Conservation (phyloP, 2,888 invertebrate species). For the Chironomus tentans region DNA sequence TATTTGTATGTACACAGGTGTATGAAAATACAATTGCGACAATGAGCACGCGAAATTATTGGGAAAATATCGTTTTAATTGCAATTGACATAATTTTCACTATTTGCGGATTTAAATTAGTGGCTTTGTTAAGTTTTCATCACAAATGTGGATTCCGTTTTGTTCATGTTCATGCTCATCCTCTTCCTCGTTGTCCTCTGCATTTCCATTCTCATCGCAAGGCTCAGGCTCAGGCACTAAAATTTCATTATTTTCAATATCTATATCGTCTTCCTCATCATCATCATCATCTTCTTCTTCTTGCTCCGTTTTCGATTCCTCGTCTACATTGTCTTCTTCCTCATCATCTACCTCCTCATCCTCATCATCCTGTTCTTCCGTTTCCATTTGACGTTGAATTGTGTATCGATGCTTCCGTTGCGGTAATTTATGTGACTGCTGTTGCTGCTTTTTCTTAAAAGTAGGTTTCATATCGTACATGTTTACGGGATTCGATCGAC, state of each 20-base stretch:
- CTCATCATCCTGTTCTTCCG: neutral
- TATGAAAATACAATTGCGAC: neutral
- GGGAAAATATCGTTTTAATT: neutral
- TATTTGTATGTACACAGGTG: neutral
- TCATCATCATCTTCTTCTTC: neutral
- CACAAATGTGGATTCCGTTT: neutral
- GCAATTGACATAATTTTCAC: slow-evolving; percentile 12
- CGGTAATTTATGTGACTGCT: neutral
- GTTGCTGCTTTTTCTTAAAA: neutral
- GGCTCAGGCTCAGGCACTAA: too few relatives aligned
- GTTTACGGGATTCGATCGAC: slow-evolving; percentile 10
- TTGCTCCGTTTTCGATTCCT: neutral
- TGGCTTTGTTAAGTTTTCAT: neutral
- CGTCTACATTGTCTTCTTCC: neutral
- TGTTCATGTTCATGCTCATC: neutral
- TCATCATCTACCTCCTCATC: neutral
- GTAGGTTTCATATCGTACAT: slow-evolving; percentile 14
- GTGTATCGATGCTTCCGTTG: neutral
- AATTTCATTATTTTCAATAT: too few relatives aligned
- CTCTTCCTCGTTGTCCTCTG: neutral
- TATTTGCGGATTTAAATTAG: neutral
- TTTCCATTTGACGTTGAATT: slow-evolving; percentile 14
- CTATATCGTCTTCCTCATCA: too few relatives aligned
- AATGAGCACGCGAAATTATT: neutral
- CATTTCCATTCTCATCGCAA: neutral